Evolutionary conservation across 1,140 invertebrate genomes (phyloP), one percentile per base, ranked within the genome.

Genomic region (Drosophila teissieri): DNA sequence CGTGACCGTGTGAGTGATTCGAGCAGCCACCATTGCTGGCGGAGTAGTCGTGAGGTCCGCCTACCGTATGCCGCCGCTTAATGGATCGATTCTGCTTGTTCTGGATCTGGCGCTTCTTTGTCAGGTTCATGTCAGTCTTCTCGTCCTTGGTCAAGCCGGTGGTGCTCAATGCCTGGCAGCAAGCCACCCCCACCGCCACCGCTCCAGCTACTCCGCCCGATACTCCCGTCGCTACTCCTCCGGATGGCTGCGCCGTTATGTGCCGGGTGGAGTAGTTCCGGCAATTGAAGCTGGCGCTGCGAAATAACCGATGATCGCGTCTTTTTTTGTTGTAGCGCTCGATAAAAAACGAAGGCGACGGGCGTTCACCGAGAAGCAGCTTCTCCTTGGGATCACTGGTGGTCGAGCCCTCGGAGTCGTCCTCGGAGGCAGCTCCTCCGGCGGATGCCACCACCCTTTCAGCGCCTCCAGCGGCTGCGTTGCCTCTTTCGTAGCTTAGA

Each of bases 31-130:
- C 61, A 24, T 58, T 68, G 37, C 78, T 90, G n/a, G 81, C 79
- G 15, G 80, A 53, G 73, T 92, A 96, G 91, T 98, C 97, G 90
- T 97, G 96, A 0, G 96, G 97, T 15, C 97, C 97, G 34, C 97
- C 97, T 0, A 98, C 97, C 1, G 97, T 98, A 92, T 98, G 97
- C n/a, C 97, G 93, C 12, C 97, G 93, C 92, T 97, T 97, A 72
- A 97, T 96, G 39, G 95, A 96, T 44, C 96, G 92, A 85, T 94
- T 93, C 68, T 92, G 91, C 54, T 91, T 91, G 40, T 93, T 93
- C 63, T 93, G 92, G 51, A 94, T 92, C 90, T 96, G 95, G 8
- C 95, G 93, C 45, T 95, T 93, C 89, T 95, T 95, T 77, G 95
- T 95, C 57, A 96, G 94, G 90, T 96, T 96, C 85, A 95, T 95